A percentile compares a stretch with the other conserved stretches of the same genome.
Conservation (phyloP, 2,888 invertebrate species). For the Theodoxus fluviatilis region DNA sequence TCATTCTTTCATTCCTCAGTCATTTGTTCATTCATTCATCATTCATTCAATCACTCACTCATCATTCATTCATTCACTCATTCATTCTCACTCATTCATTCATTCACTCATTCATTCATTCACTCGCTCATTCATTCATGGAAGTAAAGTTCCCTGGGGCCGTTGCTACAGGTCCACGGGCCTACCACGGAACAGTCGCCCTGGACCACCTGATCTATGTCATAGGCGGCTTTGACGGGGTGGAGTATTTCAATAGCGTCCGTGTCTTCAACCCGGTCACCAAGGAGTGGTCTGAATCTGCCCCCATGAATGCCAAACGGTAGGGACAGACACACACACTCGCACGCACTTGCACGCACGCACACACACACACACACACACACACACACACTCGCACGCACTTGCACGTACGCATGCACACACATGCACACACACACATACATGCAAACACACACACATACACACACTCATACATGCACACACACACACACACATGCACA, state of each 20-base stretch:
- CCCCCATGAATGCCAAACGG: constrained; percentile 87
- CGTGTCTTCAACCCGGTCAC: constrained; percentile 85
- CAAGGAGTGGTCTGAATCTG: constrained; percentile 83
- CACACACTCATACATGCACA: constrained; percentile 5
- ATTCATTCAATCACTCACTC: no score
- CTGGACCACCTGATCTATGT: constrained; percentile 85
- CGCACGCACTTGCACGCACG: neutral
- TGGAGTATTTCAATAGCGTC: constrained; percentile 85
- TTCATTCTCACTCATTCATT: no score
- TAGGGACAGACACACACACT: constrained; percentile 37
- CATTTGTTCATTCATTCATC: no score
- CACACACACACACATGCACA: neutral
- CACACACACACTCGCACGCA: constrained; percentile 7
- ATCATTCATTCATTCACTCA: no score
- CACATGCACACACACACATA: constrained; percentile 4
- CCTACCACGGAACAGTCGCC: constrained; percentile 91
- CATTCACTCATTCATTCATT: no score
- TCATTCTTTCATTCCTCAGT: no score
- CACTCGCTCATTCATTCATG: no score
- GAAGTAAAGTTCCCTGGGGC: no score
- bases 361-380: constrained; percentile 16
- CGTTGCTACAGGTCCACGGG: constrained; percentile 75
- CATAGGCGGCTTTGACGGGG: constrained; percentile 92
- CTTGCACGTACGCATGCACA: neutral
- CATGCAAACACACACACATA: constrained; percentile 10